Evolutionary conservation across 2,113 vertebrate species (phyloP).

Genomic region (Strix aluco): DNA sequence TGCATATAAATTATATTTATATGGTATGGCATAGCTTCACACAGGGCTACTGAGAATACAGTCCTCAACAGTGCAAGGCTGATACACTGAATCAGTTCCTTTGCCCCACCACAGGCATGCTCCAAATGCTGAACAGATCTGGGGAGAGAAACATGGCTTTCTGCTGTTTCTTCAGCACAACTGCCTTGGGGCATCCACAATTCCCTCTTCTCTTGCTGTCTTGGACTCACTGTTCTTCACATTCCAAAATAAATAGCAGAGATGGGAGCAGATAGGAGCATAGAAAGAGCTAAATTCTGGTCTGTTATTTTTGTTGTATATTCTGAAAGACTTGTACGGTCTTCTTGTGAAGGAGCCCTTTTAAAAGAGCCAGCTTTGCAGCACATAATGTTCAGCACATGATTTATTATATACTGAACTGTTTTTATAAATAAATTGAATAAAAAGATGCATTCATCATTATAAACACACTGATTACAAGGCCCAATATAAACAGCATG

Average conservation of each 20-base stretch:
- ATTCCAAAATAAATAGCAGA: not conserved
- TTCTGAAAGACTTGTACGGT: not conserved
- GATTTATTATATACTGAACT: not conserved
- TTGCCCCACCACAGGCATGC: fast-evolving
- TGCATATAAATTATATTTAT: not conserved
- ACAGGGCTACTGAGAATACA: not conserved
- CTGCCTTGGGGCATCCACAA: not conserved
- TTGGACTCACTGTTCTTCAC: not conserved
- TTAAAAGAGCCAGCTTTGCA: not conserved
- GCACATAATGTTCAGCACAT: fast-evolving
- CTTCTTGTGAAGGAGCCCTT: not conserved
- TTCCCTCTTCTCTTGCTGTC: not conserved
- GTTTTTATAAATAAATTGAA: not conserved
- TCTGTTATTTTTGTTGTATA: not conserved
- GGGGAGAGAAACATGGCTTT: not conserved
- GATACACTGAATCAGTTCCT: not conserved
- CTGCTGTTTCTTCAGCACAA: not conserved
- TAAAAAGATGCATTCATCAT: not conserved
- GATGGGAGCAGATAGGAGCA: not conserved
- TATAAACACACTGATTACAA: not conserved
- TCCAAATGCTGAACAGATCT: not conserved
- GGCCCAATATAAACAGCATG: not conserved
- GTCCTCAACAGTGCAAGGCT: not conserved
- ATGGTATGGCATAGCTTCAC: not conserved
- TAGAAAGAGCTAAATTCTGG: not conserved